These are phyloP conservation scores for Alcedo atthis DNA, from an alignment of 2,797 vertebrate species.

Conservation along the genomic window DNA sequence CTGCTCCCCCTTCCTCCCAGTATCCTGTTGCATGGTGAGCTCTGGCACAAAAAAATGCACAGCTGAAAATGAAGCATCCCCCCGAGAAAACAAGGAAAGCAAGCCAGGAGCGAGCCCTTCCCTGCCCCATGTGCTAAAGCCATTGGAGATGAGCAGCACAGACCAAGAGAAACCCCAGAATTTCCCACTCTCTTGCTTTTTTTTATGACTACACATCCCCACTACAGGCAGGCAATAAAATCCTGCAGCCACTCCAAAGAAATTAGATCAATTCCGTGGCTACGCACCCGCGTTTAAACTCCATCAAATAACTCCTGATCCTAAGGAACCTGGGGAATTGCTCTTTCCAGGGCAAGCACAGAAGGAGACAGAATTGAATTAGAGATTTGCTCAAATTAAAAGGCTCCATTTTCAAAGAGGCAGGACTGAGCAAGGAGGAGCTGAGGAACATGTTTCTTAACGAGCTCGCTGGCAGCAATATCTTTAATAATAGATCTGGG, in stretches of 20 bases:
- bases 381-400: constrained; percentile 79
- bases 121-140: constrained; percentile 7
- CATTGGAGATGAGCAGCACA: neutral
- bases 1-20: neutral
- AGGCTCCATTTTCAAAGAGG: constrained; percentile 61
- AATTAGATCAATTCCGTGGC: constrained; percentile 66
- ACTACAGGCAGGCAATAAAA: constrained; percentile 51
- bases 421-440: constrained; percentile 46
- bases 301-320: constrained; percentile 49
- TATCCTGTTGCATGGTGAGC: neutral
- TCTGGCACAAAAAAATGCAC: neutral
- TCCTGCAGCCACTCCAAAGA: constrained; percentile 41
- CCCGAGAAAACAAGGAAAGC: neutral
- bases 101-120: neutral
- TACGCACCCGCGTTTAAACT: constrained; percentile 44
- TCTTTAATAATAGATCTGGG: constrained; percentile 57
- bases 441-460: constrained; percentile 51
- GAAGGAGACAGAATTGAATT: constrained; percentile 59
- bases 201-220: neutral
- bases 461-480: constrained; percentile 32
- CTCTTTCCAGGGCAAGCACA: neutral
- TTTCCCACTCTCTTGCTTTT: neutral
- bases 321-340: constrained; percentile 63
- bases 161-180: neutral
- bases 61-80: constrained; percentile 12